Percentiles rank a stretch among this genome's conserved stretches.
These are phyloP conservation scores for Perognathus longimembris DNA, from an alignment of 2,113 vertebrate species.

Conservation along the genomic window DNA sequence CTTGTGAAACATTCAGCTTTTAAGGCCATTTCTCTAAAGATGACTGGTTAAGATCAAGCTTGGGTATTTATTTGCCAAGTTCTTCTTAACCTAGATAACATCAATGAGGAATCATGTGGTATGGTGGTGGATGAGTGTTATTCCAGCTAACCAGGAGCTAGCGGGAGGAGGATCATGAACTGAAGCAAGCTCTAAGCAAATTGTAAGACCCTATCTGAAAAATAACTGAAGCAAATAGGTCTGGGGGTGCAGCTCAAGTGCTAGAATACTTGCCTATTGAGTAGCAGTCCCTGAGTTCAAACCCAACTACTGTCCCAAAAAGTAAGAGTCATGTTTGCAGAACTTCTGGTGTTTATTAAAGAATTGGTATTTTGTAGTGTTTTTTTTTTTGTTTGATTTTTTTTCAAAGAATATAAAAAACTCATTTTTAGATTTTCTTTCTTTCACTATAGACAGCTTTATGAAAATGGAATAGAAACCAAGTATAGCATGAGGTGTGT, in stretches of 20 bases:
- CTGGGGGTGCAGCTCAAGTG: too few species aligned
- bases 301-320: too few species aligned
- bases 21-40: background rate
- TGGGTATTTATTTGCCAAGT: background rate
- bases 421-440: background rate
- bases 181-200: too few species aligned
- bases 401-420: background rate
- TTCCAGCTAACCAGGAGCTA: too few species aligned
- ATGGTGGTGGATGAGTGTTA: too few species aligned
- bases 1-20: background rate
- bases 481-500: background rate
- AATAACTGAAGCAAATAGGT: too few species aligned
- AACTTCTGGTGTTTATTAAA: background rate
- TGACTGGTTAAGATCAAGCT: background rate
- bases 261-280: too few species aligned
- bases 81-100: background rate
- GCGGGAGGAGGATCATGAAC: too few species aligned
- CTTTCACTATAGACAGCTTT: conserved; percentile 1
- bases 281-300: too few species aligned
- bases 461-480: background rate
- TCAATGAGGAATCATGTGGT: background rate
- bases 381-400: too few species aligned
- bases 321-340: background rate
- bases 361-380: background rate
- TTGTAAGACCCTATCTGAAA: too few species aligned